Percentiles rank a stretch among this genome's conserved stretches.
These are phyloP conservation scores for Chaetops frenatus DNA, from an alignment of 2,113 vertebrate genomes.

Conservation along the genomic window DNA sequence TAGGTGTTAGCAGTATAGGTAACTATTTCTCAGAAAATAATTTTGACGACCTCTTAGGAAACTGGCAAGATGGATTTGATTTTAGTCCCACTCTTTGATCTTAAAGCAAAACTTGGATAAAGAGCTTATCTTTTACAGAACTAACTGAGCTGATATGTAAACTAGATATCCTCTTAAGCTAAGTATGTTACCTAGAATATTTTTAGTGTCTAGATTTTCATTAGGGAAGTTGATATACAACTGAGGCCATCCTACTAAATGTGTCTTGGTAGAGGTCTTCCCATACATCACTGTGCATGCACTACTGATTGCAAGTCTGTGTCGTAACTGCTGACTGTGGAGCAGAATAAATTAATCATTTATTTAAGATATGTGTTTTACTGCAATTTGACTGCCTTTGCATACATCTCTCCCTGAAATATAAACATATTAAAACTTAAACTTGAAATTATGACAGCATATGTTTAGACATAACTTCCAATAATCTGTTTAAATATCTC, in stretches of 20 bases:
- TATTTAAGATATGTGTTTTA: neutral
- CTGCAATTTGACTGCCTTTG: neutral
- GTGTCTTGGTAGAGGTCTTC: neutral
- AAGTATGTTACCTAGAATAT: neutral
- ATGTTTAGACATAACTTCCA: neutral
- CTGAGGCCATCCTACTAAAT: neutral
- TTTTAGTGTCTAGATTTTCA: neutral
- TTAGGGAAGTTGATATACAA: neutral
- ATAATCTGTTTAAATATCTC: slow-evolving; percentile 23
- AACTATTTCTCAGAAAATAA: neutral
- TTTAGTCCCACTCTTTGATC: neutral
- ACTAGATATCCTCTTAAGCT: neutral
- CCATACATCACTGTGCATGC: neutral
- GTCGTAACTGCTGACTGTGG: neutral
- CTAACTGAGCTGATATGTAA: neutral
- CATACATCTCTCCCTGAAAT: neutral
- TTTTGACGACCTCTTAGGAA: neutral
- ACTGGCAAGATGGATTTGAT: neutral
- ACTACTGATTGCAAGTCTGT: neutral
- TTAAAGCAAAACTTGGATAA: neutral
- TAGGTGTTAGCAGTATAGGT: neutral
- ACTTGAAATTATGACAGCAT: slow-evolving; percentile 6
- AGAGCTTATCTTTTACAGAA: neutral
- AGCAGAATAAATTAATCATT: neutral
- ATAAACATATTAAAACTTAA: slow-evolving; percentile 15